Percentiles rank a stretch among this genome's conserved stretches.
phyloP scores from a whole-genome alignment of 2,113 vertebrate species.

The Pagrus major region DNA sequence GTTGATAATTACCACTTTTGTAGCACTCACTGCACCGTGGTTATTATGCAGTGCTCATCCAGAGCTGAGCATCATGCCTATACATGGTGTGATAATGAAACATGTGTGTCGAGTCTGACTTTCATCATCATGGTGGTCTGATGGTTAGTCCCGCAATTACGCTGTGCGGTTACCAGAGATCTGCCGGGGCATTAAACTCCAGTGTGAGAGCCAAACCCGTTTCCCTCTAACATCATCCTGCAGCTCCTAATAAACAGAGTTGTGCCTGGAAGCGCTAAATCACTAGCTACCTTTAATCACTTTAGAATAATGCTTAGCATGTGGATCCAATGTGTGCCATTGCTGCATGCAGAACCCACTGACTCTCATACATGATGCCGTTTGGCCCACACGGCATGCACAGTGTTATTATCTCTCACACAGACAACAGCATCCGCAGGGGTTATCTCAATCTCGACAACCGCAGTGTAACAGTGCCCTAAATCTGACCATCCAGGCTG shows the following conservation, averaged over 20 bases:
- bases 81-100: constrained; percentile 72
- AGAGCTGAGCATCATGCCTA: constrained; percentile 58
- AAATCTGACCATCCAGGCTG: constrained; percentile 63
- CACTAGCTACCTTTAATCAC: constrained; percentile 79
- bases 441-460: constrained; percentile 26
- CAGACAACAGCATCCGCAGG: constrained; percentile 18
- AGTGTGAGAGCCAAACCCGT: constrained; percentile 65
- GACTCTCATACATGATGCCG: constrained; percentile 36
- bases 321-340: constrained; percentile 75
- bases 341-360: constrained; percentile 45
- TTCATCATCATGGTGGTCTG: constrained; percentile 82
- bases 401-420: constrained; percentile 29
- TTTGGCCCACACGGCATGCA: constrained; percentile 18
- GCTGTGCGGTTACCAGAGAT: constrained; percentile 69
- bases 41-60: constrained; percentile 49
- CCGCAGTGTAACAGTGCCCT: constrained; percentile 52
- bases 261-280: constrained; percentile 76
- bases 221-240: constrained; percentile 74
- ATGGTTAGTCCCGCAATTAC: constrained; percentile 75
- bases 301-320: constrained; percentile 77
- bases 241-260: constrained; percentile 75
- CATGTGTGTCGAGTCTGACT: constrained; percentile 69
- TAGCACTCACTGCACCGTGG: neutral
- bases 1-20: constrained; percentile 57
- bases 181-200: constrained; percentile 68